Evolutionary conservation across 2,113 vertebrate genomes (phyloP), one percentile per base, ranked within the genome.

Genomic region (Pachypanchax playfairii): DNA sequence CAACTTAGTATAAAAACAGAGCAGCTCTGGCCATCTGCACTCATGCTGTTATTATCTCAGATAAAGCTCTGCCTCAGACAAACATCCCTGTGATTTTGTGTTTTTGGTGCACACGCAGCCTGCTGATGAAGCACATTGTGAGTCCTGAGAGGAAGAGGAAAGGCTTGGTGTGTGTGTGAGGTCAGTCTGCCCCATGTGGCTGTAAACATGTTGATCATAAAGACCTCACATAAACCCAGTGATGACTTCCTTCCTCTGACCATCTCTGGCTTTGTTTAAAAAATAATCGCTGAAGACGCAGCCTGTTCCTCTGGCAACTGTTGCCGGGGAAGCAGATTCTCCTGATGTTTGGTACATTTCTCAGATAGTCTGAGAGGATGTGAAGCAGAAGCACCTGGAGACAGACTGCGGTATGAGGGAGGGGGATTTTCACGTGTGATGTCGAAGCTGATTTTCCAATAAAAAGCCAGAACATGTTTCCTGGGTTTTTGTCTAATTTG

Each of bases 241-340:
- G 49, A 33, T 68, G 35, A 63, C 59, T 61, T 55, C 26, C 21
- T 66, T 21, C 29, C 28, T 35, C 17, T 25, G 9, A 66, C 46
- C 29, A 1, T 56, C 22, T 62, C 55, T 47, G 36, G 3, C 33
- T 35, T 35, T 12, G 11, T 35, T 35, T 12, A 11, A 11, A 68
- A 54, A 73, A 66, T 55, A 47, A 65, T 42, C 63, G 55, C 69
- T 50, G 13, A 28, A 70, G 74, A 83, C 33, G 20, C 67, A 3
- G 17, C 49, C 9, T 48, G 69, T 82, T 70, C 70, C 83, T 65
- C 3, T 63, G 53, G 79, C 33, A 86, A 89, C 86, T 9, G 80
- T 90, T 86, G 31, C 78, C 70, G 64, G 50, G 74, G 85, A 22
- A 80, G 83, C 83, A 36, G 68, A 59, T 65, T 68, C 55, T 54